A percentile compares a stretch with the other conserved stretches of the same genome.
These are phyloP conservation scores for Cataglyphis hispanica DNA, from an alignment of 1,140 invertebrate genomes.

Conservation along the genomic window DNA sequence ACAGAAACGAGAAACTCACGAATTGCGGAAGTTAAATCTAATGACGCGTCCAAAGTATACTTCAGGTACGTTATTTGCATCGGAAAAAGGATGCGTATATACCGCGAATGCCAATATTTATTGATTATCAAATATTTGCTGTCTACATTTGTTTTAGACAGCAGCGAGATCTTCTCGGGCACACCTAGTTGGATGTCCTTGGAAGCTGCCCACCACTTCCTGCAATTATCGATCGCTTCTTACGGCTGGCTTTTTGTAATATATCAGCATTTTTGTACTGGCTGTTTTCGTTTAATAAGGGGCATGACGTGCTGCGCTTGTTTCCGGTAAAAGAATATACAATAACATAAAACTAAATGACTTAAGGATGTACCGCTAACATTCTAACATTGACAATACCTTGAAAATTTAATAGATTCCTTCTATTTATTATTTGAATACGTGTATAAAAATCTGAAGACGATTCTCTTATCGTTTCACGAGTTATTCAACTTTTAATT, in stretches of 20 bases:
- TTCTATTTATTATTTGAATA: too few relatives aligned
- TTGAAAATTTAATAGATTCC: too few relatives aligned
- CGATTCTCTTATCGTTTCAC: too few relatives aligned
- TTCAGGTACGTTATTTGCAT: slow-evolving; percentile 84
- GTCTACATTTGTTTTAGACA: slow-evolving; percentile 29
- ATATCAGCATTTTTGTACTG: slow-evolving; percentile 91
- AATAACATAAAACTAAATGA: neutral
- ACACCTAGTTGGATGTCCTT: slow-evolving; percentile 93
- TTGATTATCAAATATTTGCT: slow-evolving; percentile 29
- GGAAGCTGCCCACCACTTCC: slow-evolving; percentile 91
- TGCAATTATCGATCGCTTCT: slow-evolving; percentile 93
- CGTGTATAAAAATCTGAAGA: too few relatives aligned
- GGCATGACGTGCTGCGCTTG: slow-evolving; percentile 92
- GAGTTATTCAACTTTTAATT: too few relatives aligned
- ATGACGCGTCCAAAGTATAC: slow-evolving; percentile 90
- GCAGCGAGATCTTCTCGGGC: slow-evolving; percentile 86
- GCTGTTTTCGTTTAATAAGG: slow-evolving; percentile 90
- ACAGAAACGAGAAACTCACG: slow-evolving; percentile 91
- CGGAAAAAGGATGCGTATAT: neutral
- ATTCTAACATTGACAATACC: too few relatives aligned
- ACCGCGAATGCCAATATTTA: neutral
- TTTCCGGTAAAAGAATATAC: slow-evolving; percentile 87
- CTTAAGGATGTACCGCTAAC: neutral
- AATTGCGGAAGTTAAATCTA: slow-evolving; percentile 90
- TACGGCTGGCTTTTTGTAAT: slow-evolving; percentile 97